Conservation (phyloP, 2,113 vertebrate genomes). For the Pelobates fuscus region DNA sequence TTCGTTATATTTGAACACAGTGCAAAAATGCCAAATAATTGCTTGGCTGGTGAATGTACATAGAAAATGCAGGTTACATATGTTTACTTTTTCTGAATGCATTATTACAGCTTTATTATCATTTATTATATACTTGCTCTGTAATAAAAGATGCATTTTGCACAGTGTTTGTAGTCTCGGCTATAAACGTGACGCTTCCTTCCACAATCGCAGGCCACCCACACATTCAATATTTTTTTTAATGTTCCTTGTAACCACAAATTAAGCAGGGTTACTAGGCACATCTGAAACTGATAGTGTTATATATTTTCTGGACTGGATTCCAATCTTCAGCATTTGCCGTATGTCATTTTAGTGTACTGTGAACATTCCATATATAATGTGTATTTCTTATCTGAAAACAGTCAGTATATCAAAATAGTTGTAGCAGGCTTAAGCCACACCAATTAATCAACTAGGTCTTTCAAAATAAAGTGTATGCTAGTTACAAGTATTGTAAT, state of each 20-base stretch:
- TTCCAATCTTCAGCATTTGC: constrained; percentile 13
- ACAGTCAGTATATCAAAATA: not conserved
- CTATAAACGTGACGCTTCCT: constrained; percentile 38
- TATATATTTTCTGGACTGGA: not conserved
- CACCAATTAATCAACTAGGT: too few relatives aligned
- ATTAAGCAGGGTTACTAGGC: constrained; percentile 14
- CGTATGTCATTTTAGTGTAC: constrained; percentile 7
- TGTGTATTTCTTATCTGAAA: not conserved
- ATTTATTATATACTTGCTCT: not conserved
- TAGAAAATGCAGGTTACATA: not conserved
- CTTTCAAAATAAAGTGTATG: too few relatives aligned
- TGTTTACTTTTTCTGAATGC: not conserved
- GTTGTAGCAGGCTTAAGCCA: too few relatives aligned
- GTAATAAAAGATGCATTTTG: constrained; percentile 36
- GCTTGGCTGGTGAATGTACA: not conserved
- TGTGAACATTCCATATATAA: not conserved
- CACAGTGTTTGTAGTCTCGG: constrained; percentile 33
- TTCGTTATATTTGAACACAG: too few relatives aligned
- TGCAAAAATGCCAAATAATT: not conserved
- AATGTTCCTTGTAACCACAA: constrained; percentile 29
- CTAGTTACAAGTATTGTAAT: too few relatives aligned
- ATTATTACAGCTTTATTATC: not conserved
- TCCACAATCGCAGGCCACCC: constrained; percentile 32
- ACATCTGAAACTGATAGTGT: constrained; percentile 19
- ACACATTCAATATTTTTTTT: constrained; percentile 26